A percentile compares a stretch with the other conserved stretches of the same genome.
Conservation (phyloP, 2,113 vertebrate species). For the Tetrao urogallus region DNA sequence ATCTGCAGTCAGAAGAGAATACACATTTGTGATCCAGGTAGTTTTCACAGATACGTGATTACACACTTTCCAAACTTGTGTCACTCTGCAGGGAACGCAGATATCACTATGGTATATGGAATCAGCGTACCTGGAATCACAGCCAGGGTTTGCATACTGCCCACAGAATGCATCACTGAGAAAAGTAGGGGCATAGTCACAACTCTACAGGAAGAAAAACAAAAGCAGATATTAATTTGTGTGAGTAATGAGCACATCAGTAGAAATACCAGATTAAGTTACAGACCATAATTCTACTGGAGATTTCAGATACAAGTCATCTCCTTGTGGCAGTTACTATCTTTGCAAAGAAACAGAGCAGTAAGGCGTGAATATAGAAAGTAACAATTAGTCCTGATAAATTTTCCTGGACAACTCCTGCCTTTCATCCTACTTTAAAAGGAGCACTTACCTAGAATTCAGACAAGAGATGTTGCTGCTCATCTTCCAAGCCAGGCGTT, state of each 20-base stretch:
- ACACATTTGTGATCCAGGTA: not conserved
- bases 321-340: not conserved
- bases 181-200: not conserved
- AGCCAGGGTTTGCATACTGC: not conserved
- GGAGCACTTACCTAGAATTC: conserved; percentile 20
- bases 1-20: not conserved
- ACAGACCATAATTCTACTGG: not conserved
- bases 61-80: not conserved
- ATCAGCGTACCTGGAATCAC: not conserved
- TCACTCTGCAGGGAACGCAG: not conserved
- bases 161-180: not conserved
- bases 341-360: not conserved
- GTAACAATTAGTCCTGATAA: not conserved
- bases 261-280: not conserved
- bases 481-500: not conserved
- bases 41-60: not conserved
- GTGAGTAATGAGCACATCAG: not conserved
- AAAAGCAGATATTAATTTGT: not conserved
- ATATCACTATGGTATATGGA: not conserved
- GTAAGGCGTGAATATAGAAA: not conserved
- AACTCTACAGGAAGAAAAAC: not conserved
- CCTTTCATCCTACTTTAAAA: not conserved
- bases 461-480: not conserved
- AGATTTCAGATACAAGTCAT: not conserved
- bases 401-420: not conserved